A percentile compares a stretch with the other conserved stretches of the same genome.
These are phyloP conservation scores for Bombycilla garrulus DNA, from an alignment of 2,113 vertebrate species.

Conservation along the genomic window DNA sequence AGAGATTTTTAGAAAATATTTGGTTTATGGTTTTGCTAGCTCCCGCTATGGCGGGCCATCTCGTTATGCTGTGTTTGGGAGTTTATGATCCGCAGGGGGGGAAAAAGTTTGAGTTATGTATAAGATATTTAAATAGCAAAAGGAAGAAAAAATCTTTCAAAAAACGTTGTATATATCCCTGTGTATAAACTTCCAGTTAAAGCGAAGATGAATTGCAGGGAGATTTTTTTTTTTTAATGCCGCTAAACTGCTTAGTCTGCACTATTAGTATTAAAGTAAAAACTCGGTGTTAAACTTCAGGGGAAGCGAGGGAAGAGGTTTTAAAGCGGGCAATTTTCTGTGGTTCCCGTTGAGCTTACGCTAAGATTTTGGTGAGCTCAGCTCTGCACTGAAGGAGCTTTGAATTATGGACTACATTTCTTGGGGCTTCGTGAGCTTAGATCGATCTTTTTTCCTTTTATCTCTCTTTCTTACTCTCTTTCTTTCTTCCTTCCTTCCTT, in stretches of 20 bases:
- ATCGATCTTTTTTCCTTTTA: background rate
- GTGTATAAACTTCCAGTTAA: background rate
- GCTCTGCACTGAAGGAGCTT: constrained; percentile 1
- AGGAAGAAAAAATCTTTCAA: background rate
- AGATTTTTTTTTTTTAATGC: background rate
- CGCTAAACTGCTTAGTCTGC: background rate
- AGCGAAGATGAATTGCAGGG: background rate
- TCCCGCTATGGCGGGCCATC: background rate
- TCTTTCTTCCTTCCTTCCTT: background rate
- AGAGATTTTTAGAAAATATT: background rate
- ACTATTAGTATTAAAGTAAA: background rate
- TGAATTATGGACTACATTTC: constrained; percentile 5
- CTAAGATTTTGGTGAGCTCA: constrained; percentile 15
- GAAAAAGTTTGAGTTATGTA: background rate
- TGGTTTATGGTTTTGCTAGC: background rate
- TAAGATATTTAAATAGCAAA: constrained; percentile 2
- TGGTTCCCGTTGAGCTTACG: background rate
- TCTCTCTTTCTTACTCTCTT: background rate
- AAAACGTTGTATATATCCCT: background rate
- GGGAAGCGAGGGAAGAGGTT: background rate
- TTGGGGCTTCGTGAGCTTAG: background rate
- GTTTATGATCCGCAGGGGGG: background rate
- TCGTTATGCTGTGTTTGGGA: background rate
- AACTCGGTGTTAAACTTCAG: constrained; percentile 23
- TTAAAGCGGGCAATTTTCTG: background rate